These are phyloP conservation scores for Geococcyx californianus DNA, from an alignment of 2,113 vertebrate genomes.

Conservation along the genomic window DNA sequence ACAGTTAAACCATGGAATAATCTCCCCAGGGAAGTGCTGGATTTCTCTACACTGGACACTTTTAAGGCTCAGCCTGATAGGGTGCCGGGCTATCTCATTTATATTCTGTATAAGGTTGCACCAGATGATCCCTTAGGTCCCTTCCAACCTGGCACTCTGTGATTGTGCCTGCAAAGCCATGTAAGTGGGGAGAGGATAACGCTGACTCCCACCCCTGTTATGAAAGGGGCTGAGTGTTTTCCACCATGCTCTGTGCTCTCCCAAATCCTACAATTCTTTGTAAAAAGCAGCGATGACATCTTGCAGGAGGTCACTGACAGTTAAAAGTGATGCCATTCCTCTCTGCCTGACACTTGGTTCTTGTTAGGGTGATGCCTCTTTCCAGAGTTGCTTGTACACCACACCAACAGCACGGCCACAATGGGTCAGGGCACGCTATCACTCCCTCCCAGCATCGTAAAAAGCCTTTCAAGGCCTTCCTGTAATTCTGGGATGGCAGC, in stretches of 20 bases:
- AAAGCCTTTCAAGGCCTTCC: not conserved
- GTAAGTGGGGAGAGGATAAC: not conserved
- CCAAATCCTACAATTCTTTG: not conserved
- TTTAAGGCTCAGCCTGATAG: too few relatives aligned
- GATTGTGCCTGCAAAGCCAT: not conserved
- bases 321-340: not conserved
- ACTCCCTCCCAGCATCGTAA: not conserved
- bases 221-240: accelerated
- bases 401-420: not conserved
- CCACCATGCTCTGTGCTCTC: not conserved
- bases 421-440: not conserved
- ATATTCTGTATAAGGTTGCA: too few relatives aligned
- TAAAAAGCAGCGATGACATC: not conserved
- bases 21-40: too few relatives aligned
- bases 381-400: too few relatives aligned
- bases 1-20: too few relatives aligned
- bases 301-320: not conserved
- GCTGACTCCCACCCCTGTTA: not conserved
- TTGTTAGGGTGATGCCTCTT: too few relatives aligned
- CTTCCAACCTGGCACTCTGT: too few relatives aligned
- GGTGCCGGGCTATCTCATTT: too few relatives aligned
- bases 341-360: too few relatives aligned
- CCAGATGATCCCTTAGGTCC: too few relatives aligned
- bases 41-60: too few relatives aligned
- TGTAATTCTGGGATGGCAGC: not conserved